Conservation (phyloP, 64 coral and sea anemone species). For the Dendrophyllia cribrosa region DNA sequence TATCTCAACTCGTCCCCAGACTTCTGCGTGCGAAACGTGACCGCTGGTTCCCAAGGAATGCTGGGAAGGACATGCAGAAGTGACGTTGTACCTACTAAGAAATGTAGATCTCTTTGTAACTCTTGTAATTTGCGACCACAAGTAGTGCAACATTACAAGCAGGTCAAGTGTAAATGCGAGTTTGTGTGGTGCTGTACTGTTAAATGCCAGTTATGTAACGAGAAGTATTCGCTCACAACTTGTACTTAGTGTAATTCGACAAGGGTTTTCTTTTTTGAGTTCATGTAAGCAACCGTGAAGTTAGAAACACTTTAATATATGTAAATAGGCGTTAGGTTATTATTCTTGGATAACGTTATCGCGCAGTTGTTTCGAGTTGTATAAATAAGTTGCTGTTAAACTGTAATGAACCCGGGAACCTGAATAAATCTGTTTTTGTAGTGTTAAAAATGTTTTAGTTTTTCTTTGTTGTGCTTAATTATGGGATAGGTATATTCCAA, state of each 20-base stretch:
- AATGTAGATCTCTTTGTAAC: constrained; percentile 21
- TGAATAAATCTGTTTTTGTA: too few species aligned
- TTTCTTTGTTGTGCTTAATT: too few species aligned
- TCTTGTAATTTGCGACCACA: not conserved
- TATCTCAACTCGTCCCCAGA: constrained; percentile 62
- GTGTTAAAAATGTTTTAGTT: too few species aligned
- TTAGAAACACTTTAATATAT: too few species aligned
- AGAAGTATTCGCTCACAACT: constrained; percentile 41
- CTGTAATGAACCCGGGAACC: too few species aligned
- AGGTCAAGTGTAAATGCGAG: constrained; percentile 36
- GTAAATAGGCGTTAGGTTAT: too few species aligned
- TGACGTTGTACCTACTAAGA: constrained; percentile 7
- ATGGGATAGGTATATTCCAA: too few species aligned
- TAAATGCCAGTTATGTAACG: constrained; percentile 45
- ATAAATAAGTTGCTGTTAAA: too few species aligned
- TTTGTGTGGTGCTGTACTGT: constrained; percentile 67
- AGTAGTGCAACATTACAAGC: not conserved
- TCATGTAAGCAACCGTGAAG: too few species aligned
- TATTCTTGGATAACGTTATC: too few species aligned
- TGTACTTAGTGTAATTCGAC: not conserved
- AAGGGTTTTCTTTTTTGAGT: too few species aligned
- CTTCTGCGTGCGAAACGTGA: constrained; percentile 41
- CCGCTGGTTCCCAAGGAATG: constrained; percentile 44
- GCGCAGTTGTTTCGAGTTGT: too few species aligned
- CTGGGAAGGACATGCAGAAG: constrained; percentile 49